Percentiles rank a stretch among this genome's conserved stretches.
These are phyloP conservation scores for Drosophila nigromelanica DNA, from an alignment of 1,140 invertebrate genomes.

Conservation along the genomic window DNA sequence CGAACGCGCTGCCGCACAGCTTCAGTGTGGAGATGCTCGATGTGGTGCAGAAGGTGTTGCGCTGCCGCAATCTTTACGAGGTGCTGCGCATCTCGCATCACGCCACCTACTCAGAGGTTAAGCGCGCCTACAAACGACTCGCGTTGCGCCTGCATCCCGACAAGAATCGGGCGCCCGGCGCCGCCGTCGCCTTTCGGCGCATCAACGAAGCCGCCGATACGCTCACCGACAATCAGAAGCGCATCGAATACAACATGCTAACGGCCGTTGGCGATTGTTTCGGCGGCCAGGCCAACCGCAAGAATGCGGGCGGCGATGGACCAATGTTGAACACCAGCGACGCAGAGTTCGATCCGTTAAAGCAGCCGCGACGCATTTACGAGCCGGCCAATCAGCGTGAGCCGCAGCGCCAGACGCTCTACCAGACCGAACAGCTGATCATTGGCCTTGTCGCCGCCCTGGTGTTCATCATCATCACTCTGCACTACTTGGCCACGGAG, in stretches of 20 bases:
- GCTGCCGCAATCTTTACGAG: constrained; percentile 98
- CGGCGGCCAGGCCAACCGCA: background rate
- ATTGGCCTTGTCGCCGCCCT: constrained; percentile 88
- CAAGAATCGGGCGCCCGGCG: constrained; percentile 98
- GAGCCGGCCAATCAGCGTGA: constrained; percentile 80
- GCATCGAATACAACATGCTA: constrained; percentile 94
- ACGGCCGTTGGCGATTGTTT: constrained; percentile 82
- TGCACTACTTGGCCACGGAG: constrained; percentile 96
- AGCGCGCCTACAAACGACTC: constrained; percentile 98
- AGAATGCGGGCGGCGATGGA: background rate
- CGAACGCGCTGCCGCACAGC: constrained; percentile 52
- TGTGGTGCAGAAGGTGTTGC: constrained; percentile 86
- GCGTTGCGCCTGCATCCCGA: constrained; percentile 98
- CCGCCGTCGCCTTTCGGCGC: constrained; percentile 98
- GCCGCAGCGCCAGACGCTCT: constrained; percentile 55
- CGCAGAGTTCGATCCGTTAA: background rate
- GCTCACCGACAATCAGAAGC: constrained; percentile 95
- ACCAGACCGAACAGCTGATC: constrained; percentile 87
- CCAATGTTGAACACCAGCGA: no score
- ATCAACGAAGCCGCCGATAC: constrained; percentile 96
- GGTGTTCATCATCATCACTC: constrained; percentile 93
- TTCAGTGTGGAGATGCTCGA: constrained; percentile 85
- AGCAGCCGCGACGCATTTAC: constrained; percentile 40
- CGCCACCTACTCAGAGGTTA: constrained; percentile 96
- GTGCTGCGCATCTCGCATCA: constrained; percentile 96